Conservation (phyloP, 1,140 invertebrate genomes). For the Atopsyche davidsoni region DNA sequence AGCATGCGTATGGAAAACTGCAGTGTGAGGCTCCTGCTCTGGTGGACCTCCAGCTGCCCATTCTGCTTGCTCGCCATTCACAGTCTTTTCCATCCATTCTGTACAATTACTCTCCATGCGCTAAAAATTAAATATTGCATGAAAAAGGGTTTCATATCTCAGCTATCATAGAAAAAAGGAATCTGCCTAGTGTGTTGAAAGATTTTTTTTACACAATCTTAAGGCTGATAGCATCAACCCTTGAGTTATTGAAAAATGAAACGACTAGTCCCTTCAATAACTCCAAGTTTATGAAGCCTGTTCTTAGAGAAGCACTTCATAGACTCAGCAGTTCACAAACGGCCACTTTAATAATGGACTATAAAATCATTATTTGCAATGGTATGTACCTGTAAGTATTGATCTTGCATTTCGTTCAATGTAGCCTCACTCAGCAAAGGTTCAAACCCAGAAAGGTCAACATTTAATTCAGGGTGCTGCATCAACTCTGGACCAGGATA, state of each 20-base stretch:
- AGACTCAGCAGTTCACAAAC: too few species aligned
- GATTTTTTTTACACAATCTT: too few species aligned
- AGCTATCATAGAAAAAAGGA: too few species aligned
- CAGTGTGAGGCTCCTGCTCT: slow-evolving; percentile 70
- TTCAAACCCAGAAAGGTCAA: slow-evolving; percentile 62
- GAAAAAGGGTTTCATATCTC: too few species aligned
- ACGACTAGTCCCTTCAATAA: too few species aligned
- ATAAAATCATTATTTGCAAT: slow-evolving; percentile 1
- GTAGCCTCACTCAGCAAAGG: slow-evolving; percentile 71
- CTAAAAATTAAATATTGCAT: too few species aligned
- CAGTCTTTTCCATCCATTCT: slow-evolving; percentile 94
- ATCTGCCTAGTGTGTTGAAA: too few species aligned
- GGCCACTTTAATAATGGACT: too few species aligned
- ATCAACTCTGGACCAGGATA: slow-evolving; percentile 81
- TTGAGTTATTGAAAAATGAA: too few species aligned
- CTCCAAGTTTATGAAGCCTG: too few species aligned
- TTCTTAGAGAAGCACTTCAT: too few species aligned
- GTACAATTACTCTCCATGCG: slow-evolving; percentile 89
- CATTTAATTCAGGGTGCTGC: slow-evolving; percentile 79
- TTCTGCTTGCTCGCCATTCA: slow-evolving; percentile 85
- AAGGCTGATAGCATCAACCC: too few species aligned
- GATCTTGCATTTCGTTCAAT: slow-evolving; percentile 72
- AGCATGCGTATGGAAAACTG: slow-evolving; percentile 84
- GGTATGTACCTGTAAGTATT: slow-evolving; percentile 61
- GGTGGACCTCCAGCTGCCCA: slow-evolving; percentile 69